A percentile compares a stretch with the other conserved stretches of the same genome.
These are phyloP conservation scores for Nicator chloris DNA, from an alignment of 2,113 vertebrate species.

Conservation along the genomic window DNA sequence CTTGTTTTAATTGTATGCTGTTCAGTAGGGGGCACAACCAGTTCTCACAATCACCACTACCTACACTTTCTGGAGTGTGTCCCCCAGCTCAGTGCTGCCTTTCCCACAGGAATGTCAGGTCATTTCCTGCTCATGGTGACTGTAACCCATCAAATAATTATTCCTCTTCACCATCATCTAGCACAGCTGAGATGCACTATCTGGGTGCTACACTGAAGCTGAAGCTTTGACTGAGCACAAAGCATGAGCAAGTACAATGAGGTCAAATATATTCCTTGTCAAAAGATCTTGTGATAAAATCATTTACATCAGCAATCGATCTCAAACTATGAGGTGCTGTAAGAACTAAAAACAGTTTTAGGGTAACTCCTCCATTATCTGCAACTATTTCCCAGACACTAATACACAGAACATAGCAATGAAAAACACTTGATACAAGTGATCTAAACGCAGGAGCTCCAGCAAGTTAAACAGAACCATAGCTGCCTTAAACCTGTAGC, in stretches of 20 bases:
- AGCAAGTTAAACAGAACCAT: constrained; percentile 90
- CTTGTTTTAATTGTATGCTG: neutral
- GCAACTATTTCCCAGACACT: constrained; percentile 86
- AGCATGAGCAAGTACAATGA: constrained; percentile 86
- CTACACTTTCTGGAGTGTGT: neutral
- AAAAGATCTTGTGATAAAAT: constrained; percentile 89
- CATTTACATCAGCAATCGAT: constrained; percentile 84
- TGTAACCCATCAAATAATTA: constrained; percentile 12
- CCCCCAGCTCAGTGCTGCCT: constrained; percentile 8
- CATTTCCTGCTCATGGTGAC: constrained; percentile 20
- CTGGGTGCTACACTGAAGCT: constrained; percentile 75
- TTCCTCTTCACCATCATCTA: neutral
- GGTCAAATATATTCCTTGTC: constrained; percentile 84
- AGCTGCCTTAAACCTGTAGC: constrained; percentile 94
- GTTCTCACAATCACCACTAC: neutral
- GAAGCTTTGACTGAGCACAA: constrained; percentile 85
- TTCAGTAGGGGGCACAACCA: constrained; percentile 39
- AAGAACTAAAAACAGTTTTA: constrained; percentile 83
- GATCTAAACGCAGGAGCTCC: constrained; percentile 88
- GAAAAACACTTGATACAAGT: constrained; percentile 91
- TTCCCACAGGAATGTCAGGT: constrained; percentile 17
- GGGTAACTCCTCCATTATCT: constrained; percentile 83
- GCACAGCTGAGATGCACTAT: constrained; percentile 70
- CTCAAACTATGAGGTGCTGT: constrained; percentile 82
- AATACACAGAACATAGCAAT: constrained; percentile 88